Evolutionary conservation across 1,140 invertebrate species (phyloP), one percentile per base, ranked within the genome.

Genomic region (Leptinotarsa defecta): DNA sequence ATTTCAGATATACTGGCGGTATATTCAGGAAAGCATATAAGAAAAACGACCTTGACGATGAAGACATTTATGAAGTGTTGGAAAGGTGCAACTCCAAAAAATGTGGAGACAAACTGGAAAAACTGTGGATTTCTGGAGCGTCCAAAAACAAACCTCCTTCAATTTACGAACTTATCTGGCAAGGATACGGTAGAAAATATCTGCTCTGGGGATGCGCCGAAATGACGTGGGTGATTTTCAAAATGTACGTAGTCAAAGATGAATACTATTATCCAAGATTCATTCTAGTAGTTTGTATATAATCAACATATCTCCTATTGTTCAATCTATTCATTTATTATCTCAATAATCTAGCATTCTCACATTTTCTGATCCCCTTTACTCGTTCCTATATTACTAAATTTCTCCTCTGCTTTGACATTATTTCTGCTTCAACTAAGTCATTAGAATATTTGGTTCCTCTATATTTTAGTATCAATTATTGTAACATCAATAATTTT

Each of bases 91-190:
- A 74, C 8, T 74, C 73, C 1, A 52, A 62, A 68, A 69, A 20
- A 17, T 34, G 48, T 24, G 73, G 73, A 2, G 34, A 74, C 34
- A 17, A n/a, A n/a, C 19, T 74, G 13, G 73, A 74, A 68, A 27
- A 22, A 61, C 8, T 17, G 11, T 74, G 73, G 73, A 22, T 20
- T n/a, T 17, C 20, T 19, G 27, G 48, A 48, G 15, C 27, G 13
- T 3, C 13, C 17, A 48, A 49, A 17, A n/a, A 20, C 68, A 17
- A 34, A 34, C n/a, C 20, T 8, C 27, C n/a, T 19, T 69, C 68
- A 24, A 49, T 69, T 19, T 34, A 19, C 15, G 1, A 48, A 48
- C 20, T 69, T 5, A 43, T 69, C 15, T 69, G 68, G 68, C 13
- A 49, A 48, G 27, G 24, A 48, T 69, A 48, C n/a, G 68, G 15